A percentile compares a stretch with the other conserved stretches of the same genome.
Evolutionary conservation across 1,140 invertebrate genomes (phyloP).

Genomic region (Lysiphlebus fabarum): DNA sequence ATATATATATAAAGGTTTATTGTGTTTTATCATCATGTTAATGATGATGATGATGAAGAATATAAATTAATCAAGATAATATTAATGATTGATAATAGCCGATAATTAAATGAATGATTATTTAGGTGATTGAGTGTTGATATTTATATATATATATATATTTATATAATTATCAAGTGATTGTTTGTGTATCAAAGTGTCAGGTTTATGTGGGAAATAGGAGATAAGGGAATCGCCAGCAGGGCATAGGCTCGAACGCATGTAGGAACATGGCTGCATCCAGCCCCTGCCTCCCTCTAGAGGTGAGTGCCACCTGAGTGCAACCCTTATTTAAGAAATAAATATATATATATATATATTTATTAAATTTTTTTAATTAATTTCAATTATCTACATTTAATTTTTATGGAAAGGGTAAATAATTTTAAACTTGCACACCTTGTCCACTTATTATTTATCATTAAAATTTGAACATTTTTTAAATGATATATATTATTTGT

Average conservation of each 20-base stretch:
- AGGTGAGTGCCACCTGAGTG: conserved; percentile 46
- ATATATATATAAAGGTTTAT: background rate
- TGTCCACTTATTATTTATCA: too few species aligned
- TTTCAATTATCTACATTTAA: too few species aligned
- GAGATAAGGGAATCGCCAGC: conserved; percentile 45
- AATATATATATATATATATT: too few species aligned
- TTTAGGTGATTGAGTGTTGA: conserved; percentile 13
- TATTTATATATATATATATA: too few species aligned
- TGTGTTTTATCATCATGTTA: background rate
- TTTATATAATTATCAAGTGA: conserved; percentile 4
- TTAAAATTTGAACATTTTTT: too few species aligned
- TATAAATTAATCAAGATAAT: too few species aligned
- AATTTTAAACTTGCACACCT: too few species aligned
- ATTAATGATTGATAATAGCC: background rate
- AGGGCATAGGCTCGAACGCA: conserved; percentile 54
- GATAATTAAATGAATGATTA: conserved; percentile 19
- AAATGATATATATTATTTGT: too few species aligned
- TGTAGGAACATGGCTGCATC: conserved; percentile 57
- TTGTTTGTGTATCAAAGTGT: conserved; percentile 32
- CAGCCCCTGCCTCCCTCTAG: conserved; percentile 56
- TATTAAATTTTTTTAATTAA: too few species aligned
- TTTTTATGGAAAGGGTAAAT: too few species aligned
- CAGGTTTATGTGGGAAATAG: conserved; percentile 29
- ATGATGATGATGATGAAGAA: background rate
- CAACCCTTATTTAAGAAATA: conserved; percentile 20